Percentiles rank a stretch among this genome's conserved stretches.
Evolutionary conservation across 2,113 vertebrate genomes (phyloP).

Genomic region (Thalassarche chlororhynchos): DNA sequence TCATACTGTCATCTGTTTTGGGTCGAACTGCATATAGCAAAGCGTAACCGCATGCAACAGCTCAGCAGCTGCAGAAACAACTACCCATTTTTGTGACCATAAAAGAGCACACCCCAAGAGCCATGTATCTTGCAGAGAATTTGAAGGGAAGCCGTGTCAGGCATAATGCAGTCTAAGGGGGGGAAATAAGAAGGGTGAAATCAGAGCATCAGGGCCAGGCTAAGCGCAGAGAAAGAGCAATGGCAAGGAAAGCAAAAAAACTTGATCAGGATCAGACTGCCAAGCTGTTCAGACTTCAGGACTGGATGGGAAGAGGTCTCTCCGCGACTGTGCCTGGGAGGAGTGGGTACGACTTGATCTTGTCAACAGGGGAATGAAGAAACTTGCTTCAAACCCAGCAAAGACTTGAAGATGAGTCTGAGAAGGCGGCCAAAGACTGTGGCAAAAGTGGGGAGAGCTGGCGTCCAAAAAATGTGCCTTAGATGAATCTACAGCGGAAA

Average conservation of each 20-base stretch:
- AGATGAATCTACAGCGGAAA: neutral
- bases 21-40: neutral
- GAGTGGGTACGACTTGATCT: neutral
- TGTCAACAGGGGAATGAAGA: neutral
- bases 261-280: neutral
- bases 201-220: neutral
- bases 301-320: neutral
- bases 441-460: slow-evolving; percentile 1
- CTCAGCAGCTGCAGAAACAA: neutral
- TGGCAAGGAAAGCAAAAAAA: neutral
- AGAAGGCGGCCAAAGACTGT: neutral
- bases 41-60: neutral
- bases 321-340: neutral
- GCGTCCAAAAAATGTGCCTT: neutral
- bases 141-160: neutral
- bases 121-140: neutral
- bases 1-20: neutral
- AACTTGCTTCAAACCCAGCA: neutral
- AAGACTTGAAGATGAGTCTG: neutral
- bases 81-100: neutral
- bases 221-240: neutral
- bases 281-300: neutral
- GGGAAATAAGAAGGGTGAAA: neutral
- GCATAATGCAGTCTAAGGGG: too few relatives aligned
- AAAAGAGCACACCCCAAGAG: neutral